phyloP scores from a whole-genome alignment of 2,797 vertebrate species.

The Pseudochirops cupreus region DNA sequence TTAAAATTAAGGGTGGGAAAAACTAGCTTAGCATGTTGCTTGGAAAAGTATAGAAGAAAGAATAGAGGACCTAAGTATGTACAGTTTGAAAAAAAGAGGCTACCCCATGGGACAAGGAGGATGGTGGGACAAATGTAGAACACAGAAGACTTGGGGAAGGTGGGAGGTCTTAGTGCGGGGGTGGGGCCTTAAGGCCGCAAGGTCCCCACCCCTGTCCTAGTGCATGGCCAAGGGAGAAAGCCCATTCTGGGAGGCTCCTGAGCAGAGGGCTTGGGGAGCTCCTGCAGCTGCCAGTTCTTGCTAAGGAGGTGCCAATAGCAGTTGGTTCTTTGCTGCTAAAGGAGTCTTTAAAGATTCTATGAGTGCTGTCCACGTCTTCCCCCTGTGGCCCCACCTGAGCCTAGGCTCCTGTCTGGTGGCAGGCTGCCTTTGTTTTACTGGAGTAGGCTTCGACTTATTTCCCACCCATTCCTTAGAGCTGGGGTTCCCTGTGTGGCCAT shows the following conservation, averaged over 20 bases:
- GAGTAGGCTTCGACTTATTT: neutral
- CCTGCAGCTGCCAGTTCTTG: neutral
- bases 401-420: neutral
- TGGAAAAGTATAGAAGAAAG: neutral
- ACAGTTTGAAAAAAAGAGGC: neutral
- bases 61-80: neutral
- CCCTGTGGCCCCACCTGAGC: neutral
- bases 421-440: neutral
- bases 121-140: neutral
- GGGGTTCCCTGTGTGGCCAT: neutral
- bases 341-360: neutral
- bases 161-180: neutral
- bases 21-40: neutral
- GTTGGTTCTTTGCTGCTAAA: neutral
- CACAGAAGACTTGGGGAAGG: neutral
- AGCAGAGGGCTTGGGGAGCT: neutral
- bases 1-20: conserved; percentile 6
- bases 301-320: neutral
- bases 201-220: neutral
- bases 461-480: neutral
- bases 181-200: too few species aligned
- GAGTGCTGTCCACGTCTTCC: neutral
- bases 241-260: neutral
- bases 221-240: too few species aligned
- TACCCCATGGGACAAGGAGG: neutral